A percentile compares a stretch with the other conserved stretches of the same genome.
phyloP scores from a whole-genome alignment of 2,888 invertebrate species.

The Spisula subtruncata region DNA sequence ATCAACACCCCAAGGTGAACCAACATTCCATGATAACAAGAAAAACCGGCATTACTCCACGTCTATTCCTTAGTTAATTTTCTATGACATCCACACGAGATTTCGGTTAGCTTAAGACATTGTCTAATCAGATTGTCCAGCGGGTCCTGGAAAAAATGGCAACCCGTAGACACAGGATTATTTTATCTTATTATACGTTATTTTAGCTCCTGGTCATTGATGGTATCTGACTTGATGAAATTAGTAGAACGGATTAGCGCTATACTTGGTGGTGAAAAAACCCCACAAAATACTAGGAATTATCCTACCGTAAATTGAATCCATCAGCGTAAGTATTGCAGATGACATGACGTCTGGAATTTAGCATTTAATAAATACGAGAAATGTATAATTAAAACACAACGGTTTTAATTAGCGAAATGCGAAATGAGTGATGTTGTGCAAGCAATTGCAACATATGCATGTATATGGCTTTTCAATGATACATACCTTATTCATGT shows the following conservation, averaged over 20 bases:
- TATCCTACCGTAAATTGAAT: neutral
- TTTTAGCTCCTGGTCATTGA: neutral
- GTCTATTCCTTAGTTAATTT: neutral
- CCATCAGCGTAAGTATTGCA: neutral
- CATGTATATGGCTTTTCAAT: too few relatives aligned
- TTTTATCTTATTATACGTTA: neutral
- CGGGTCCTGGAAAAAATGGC: neutral
- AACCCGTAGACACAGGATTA: neutral
- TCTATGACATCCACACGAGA: constrained; percentile 18
- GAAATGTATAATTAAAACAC: neutral
- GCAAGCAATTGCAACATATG: neutral
- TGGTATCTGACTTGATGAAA: constrained; percentile 2
- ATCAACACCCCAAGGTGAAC: too few relatives aligned
- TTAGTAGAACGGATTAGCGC: too few relatives aligned
- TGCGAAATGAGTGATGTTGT: neutral
- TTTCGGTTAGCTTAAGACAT: constrained; percentile 1
- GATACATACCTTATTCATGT: too few relatives aligned
- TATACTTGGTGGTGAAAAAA: neutral
- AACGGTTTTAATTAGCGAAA: neutral
- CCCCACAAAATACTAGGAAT: neutral
- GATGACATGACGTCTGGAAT: constrained; percentile 4
- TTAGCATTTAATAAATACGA: neutral
- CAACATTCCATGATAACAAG: too few relatives aligned
- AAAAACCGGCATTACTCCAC: too few relatives aligned
- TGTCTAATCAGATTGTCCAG: constrained; percentile 13